These are phyloP conservation scores for Regulus satrapa DNA, from an alignment of 2,113 vertebrate genomes.

Conservation along the genomic window DNA sequence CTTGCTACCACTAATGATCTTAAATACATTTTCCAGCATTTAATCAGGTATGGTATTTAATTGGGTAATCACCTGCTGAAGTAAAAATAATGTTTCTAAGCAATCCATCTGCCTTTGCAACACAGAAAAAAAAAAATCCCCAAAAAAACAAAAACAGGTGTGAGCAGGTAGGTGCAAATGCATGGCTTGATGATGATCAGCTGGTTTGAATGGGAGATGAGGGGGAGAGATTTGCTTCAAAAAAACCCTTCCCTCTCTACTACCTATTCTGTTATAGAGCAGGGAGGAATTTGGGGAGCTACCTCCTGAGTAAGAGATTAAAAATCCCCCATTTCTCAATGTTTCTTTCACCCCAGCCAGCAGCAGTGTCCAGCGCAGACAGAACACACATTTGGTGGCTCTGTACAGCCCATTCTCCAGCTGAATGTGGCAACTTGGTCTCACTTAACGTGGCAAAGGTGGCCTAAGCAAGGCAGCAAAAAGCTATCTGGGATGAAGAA, in stretches of 20 bases:
- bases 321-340: not conserved
- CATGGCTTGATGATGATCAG: not conserved
- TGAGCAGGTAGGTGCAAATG: not conserved
- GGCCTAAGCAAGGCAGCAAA: not conserved
- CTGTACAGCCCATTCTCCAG: not conserved
- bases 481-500: too few relatives aligned
- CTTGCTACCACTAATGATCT: not conserved
- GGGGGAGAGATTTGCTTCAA: not conserved
- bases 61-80: not conserved
- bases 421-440: rapidly evolving
- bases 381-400: not conserved
- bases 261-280: not conserved
- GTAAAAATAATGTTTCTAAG: not conserved
- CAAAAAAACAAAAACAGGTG: too few relatives aligned
- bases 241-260: not conserved
- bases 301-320: not conserved
- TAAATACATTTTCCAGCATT: not conserved
- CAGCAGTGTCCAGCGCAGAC: not conserved
- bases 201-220: not conserved
- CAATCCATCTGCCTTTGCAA: not conserved
- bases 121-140: not conserved
- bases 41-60: not conserved
- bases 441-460: not conserved
- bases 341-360: not conserved
- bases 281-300: not conserved